Evolutionary conservation across 2,113 vertebrate species (phyloP), one percentile per base, ranked within the genome.

Genomic region (Mirounga angustirostris): DNA sequence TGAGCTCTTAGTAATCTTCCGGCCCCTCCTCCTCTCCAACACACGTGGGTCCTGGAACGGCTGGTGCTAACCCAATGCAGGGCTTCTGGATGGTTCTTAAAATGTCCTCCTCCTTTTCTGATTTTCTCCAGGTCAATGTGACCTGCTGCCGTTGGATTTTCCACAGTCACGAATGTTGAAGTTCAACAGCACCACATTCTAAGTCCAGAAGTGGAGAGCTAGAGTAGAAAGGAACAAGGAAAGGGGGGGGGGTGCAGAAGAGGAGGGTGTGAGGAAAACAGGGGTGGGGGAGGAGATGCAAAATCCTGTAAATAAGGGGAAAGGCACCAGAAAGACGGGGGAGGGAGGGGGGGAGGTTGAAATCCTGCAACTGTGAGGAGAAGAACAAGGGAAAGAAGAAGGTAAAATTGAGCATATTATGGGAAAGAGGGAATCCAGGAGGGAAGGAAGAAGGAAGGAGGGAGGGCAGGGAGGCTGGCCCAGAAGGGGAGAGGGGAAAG

Each of bases 51-150:
- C 67, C 36, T 4, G 36, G 30, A 43, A 6, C 73, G 78, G 46
- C 14, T 9, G 19, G 7, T 5, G 63, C 36, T 73, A 21, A 43
- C 33, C 11, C 4, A 40, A 59, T 0, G 33, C 71, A 46, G 67
- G 46, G 12, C 4, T 10, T 13, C 67, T 63, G 36, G 10, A 26
- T 2, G 22, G 63, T 82, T 36, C 15, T 58, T 46, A 63, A 56
- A 61, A 16, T 0, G 3, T 13, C 18, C 21, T 54, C 33, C 71
- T 26, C 19, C n/a, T 12, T 28, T 87, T 16, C 54, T 15, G 30
- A 2, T 19, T 46, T 9, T 81, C 40, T 69, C 21, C 58, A 28
- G 61, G 13, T 71, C 12, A 5, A 0, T 0, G 36, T 0, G 22
- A 85, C 80, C 59, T 19, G 24, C 79, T 79, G 12, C 33, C 36